phyloP scores from a whole-genome alignment of 2,797 vertebrate genomes.

The Geotria australis region DNA sequence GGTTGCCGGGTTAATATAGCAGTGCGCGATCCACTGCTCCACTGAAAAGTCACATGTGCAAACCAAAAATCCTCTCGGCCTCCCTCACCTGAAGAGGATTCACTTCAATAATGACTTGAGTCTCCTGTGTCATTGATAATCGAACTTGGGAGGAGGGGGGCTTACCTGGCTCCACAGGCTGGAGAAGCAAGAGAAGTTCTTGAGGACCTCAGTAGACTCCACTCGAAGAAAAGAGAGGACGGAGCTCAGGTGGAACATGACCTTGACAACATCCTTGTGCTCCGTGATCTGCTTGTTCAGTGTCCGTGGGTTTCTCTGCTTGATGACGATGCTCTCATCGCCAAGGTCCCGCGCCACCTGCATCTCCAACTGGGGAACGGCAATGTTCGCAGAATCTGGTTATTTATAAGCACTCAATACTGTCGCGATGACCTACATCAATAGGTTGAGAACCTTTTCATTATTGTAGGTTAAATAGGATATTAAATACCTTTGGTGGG shows the following conservation, averaged over 20 bases:
- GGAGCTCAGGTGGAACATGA: slow-evolving; percentile 20
- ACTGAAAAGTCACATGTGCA: too few relatives aligned
- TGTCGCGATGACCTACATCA: background rate
- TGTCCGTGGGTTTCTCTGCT: slow-evolving; percentile 13
- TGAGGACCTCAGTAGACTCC: slow-evolving; percentile 12
- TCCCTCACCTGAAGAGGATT: too few relatives aligned
- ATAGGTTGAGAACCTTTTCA: background rate
- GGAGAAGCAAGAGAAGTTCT: slow-evolving; percentile 19
- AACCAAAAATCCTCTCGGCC: too few relatives aligned
- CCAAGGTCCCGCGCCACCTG: slow-evolving; percentile 11
- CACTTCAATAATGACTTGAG: too few relatives aligned
- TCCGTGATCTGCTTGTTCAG: slow-evolving; percentile 26
- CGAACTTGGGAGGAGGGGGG: background rate
- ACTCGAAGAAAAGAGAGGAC: slow-evolving; percentile 17
- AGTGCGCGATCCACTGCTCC: too few relatives aligned
- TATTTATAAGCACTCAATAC: slow-evolving; percentile 1
- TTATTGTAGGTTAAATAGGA: too few relatives aligned
- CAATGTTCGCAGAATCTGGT: background rate
- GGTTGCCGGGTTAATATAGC: too few relatives aligned
- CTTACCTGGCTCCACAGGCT: slow-evolving; percentile 31
- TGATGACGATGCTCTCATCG: slow-evolving; percentile 17
- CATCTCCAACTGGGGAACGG: slow-evolving; percentile 20
- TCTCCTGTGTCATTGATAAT: too few relatives aligned
- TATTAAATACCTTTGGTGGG: too few relatives aligned
- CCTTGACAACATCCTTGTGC: slow-evolving; percentile 34